These are phyloP conservation scores for Setipinna tenuifilis DNA, from an alignment of 2,797 vertebrate species.

Conservation along the genomic window DNA sequence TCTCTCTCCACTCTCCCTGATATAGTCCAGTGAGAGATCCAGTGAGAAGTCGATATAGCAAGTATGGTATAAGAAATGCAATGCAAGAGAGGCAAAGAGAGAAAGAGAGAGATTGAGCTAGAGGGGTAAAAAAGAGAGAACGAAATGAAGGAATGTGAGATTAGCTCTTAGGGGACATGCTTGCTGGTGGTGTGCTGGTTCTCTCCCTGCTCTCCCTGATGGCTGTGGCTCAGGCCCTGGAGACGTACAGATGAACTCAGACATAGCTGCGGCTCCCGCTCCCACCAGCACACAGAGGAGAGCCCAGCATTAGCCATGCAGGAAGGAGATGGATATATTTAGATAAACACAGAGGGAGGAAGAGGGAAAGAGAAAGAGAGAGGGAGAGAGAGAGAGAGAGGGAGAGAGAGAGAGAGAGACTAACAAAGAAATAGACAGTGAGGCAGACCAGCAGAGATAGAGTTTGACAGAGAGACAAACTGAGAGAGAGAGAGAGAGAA, in stretches of 20 bases:
- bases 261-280: slow-evolving; percentile 64
- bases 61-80: slow-evolving; percentile 19
- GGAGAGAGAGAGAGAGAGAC: neutral
- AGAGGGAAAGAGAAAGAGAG: neutral
- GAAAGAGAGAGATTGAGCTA: neutral
- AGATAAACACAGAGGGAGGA: neutral
- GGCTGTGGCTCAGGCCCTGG: slow-evolving; percentile 69
- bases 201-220: slow-evolving; percentile 67
- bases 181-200: slow-evolving; percentile 54
- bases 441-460: neutral
- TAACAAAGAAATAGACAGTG: neutral
- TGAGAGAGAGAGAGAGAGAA: neutral
- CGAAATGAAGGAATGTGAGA: slow-evolving; percentile 36
- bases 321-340: neutral
- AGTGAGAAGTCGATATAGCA: slow-evolving; percentile 26
- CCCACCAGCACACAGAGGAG: slow-evolving; percentile 29
- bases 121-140: slow-evolving; percentile 22
- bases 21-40: slow-evolving; percentile 61
- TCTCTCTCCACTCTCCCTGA: slow-evolving; percentile 67
- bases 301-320: neutral
- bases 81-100: neutral
- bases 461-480: neutral
- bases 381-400: neutral
- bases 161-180: slow-evolving; percentile 22
- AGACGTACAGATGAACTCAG: slow-evolving; percentile 69